Evolutionary conservation across 2,888 invertebrate species (phyloP), one percentile per base, ranked within the genome.

Genomic region (Drosophila bunnanda): DNA sequence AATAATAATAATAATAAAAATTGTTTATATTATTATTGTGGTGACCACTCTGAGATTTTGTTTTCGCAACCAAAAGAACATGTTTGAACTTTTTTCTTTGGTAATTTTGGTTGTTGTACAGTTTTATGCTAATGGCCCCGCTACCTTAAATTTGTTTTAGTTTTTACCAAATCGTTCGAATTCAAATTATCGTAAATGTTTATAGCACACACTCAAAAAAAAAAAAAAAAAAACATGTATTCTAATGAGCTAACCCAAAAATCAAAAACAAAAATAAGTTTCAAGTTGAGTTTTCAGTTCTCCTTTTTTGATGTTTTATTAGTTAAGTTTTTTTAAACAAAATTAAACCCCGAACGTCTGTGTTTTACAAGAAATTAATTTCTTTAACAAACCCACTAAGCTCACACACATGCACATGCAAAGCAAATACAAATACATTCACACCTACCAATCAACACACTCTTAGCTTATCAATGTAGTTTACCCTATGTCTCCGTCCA

Each of bases 81-180:
- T 85, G 70, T 83, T 79, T 78, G 59, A 62, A 67, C 43, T 61
- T 61, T 43, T 67, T 64, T 66, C 64, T 76, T 77, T 73, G 62
- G 75, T 78, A 44, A 77, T 72, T 82, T 82, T 80, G n/a, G 88
- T 79, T 83, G 78, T 80, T 83, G 84, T 80, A 75, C 88, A 89
- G 86, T 82, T 78, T 64, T 56, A 82, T 90, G 88, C 82, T 83
- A 85, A 88, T 84, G 80, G 89, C 91, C 90, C 91, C 85, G 90
- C 90, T 90, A 91, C 84, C 91, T 87, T 80, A 84, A 90, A 91
- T 90, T 91, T 90, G 90, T 91, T 90, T 89, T 88, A 85, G 80
- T 82, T 78, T 78, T 85, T 76, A 56, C 75, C 61, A 60, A 67
- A 55, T 62, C 64, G 61, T 72, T 68, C 55, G 34, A 75, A 48